Conservation (phyloP, 2,888 invertebrate species). For the Kryphioiulus occultus region DNA sequence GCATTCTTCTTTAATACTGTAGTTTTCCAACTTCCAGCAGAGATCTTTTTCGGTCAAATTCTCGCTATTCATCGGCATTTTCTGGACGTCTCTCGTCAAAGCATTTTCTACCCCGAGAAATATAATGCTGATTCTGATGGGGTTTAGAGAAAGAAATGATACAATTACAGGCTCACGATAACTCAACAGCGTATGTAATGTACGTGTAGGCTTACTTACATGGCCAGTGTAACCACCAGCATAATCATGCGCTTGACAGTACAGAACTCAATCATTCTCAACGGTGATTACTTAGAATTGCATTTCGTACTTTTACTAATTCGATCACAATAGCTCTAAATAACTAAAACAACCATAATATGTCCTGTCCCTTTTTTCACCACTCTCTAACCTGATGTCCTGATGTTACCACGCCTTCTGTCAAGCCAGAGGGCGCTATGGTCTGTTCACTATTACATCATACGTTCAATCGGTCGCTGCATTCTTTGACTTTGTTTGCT, state of each 20-base stretch:
- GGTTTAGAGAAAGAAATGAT: neutral
- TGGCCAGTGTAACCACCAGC: constrained; percentile 41
- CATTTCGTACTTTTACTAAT: neutral
- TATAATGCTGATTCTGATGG: constrained; percentile 47
- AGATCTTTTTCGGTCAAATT: constrained; percentile 47
- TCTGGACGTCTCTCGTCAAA: constrained; percentile 33
- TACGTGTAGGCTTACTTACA: constrained; percentile 37
- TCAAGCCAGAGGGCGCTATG: too few relatives aligned
- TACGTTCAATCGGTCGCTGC: too few relatives aligned
- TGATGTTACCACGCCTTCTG: too few relatives aligned
- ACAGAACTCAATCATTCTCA: constrained; percentile 50
- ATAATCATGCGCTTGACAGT: constrained; percentile 50
- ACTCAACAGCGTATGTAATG: neutral
- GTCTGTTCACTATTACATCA: too few relatives aligned
- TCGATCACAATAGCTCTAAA: neutral
- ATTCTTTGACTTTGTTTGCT: too few relatives aligned
- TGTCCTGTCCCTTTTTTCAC: too few relatives aligned
- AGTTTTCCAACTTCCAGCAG: constrained; percentile 47
- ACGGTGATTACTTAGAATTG: neutral
- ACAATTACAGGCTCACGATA: neutral
- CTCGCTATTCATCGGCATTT: neutral
- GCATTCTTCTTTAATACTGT: constrained; percentile 50
- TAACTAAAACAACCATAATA: neutral
- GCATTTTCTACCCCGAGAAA: constrained; percentile 49
- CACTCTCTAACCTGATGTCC: too few relatives aligned